Evolutionary conservation across 2,888 invertebrate genomes (phyloP).

Genomic region (Drosophila prolongata): DNA sequence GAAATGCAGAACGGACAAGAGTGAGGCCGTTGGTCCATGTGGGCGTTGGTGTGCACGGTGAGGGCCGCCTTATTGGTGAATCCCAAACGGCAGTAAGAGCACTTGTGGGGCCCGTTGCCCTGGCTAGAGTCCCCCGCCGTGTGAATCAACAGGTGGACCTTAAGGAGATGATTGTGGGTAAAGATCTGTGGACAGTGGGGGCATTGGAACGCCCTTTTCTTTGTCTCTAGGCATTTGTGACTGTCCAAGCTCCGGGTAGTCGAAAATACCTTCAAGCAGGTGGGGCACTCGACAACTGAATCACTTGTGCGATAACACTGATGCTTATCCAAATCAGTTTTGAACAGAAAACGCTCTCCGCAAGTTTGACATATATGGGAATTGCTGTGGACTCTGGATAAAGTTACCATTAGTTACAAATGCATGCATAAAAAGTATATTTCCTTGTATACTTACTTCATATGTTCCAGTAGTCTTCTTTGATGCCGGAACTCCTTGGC

Average conservation of each 20-base stretch:
- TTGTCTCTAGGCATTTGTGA: slow-evolving; percentile 14
- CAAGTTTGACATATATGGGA: slow-evolving; percentile 13
- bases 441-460: slow-evolving; percentile 1
- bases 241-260: slow-evolving; percentile 2
- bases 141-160: slow-evolving; percentile 24
- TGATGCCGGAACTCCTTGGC: slow-evolving; percentile 6
- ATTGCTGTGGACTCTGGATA: slow-evolving; percentile 6
- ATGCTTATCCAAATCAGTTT: slow-evolving; percentile 19
- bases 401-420: too few relatives aligned
- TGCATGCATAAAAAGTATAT: too few relatives aligned
- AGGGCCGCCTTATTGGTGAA: slow-evolving; percentile 18
- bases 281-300: slow-evolving; percentile 9
- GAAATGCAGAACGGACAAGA: slow-evolving; percentile 17
- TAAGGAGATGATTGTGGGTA: slow-evolving; percentile 8
- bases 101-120: slow-evolving; percentile 21
- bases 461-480: slow-evolving; percentile 13
- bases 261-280: slow-evolving; percentile 24
- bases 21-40: slow-evolving; percentile 21
- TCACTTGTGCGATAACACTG: slow-evolving; percentile 1
- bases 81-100: slow-evolving; percentile 2
- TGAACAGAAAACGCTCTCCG: slow-evolving; percentile 15
- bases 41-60: slow-evolving; percentile 8
- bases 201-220: slow-evolving; percentile 13
- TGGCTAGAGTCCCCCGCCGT: neutral
- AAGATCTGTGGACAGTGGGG: slow-evolving; percentile 27